Evolutionary conservation across 30 jellyfish, hydroid and myxozoan genomes (phyloP).

Genomic region (Nemopilema nomurai): DNA sequence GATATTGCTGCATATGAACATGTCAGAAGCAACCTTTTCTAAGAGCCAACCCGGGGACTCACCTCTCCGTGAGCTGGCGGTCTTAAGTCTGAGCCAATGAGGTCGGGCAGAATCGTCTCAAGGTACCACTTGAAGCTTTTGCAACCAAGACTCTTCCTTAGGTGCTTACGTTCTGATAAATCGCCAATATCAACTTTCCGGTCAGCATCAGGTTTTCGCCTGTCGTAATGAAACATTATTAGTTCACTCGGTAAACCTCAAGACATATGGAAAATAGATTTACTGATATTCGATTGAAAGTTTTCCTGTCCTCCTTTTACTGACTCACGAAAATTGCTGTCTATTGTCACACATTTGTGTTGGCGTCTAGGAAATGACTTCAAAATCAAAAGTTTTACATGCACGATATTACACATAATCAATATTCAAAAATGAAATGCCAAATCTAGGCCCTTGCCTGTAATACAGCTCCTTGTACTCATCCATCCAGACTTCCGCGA

Average conservation of each 20-base stretch:
- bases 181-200: conserved; percentile 78
- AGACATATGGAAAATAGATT: no score
- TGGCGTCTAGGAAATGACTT: no score
- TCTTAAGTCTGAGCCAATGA: conserved; percentile 73
- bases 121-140: conserved; percentile 88
- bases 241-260: no score
- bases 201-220: conserved; percentile 80
- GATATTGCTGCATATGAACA: no score
- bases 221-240: neutral
- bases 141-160: conserved; percentile 76
- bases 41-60: no score
- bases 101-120: conserved; percentile 85
- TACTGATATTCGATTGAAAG: no score
- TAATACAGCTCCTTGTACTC: conserved; percentile 89
- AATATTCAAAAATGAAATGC: neutral
- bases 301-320: no score
- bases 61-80: conserved; percentile 99
- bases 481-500: conserved; percentile 99
- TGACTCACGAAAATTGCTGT: no score
- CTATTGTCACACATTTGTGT: no score
- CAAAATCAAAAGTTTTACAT: no score
- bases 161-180: conserved; percentile 54
- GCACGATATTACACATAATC: neutral
- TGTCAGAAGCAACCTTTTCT: no score
- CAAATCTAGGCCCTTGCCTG: conserved; percentile 56